Conservation (phyloP, 1,140 invertebrate genomes). For the Euborellia annulipes region DNA sequence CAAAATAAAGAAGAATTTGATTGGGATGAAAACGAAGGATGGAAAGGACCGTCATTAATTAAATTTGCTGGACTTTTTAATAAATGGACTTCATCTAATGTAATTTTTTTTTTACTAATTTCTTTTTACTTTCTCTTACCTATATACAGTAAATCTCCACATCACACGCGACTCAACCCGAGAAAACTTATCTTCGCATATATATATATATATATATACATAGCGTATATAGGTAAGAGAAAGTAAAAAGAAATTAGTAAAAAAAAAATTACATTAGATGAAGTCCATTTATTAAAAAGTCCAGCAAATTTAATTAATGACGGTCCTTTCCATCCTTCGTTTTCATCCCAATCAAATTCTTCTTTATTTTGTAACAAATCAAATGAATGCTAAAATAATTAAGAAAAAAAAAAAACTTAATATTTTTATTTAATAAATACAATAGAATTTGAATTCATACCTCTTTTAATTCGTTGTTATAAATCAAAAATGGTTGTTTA, state of each 20-base stretch:
- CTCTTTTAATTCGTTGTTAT: slow-evolving; percentile 36
- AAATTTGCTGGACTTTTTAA: slow-evolving; percentile 66
- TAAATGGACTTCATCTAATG: slow-evolving; percentile 37
- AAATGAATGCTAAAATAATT: no score
- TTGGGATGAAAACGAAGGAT: slow-evolving; percentile 35
- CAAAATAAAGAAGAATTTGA: slow-evolving; percentile 30
- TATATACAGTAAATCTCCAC: neutral
- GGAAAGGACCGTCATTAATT: slow-evolving; percentile 44
- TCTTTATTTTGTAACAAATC: no score
- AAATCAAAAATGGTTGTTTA: slow-evolving; percentile 68
- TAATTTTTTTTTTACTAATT: slow-evolving; percentile 15
- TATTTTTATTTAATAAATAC: no score
- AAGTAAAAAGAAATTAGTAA: no score
- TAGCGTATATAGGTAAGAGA: no score
- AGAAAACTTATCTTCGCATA: no score
- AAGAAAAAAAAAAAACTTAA: no score
- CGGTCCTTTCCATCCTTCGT: slow-evolving; percentile 41
- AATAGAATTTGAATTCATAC: no score
- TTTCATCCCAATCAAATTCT: slow-evolving; percentile 36
- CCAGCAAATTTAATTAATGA: slow-evolving; percentile 57
- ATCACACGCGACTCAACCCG: no score
- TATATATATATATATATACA: no score
- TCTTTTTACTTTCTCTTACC: neutral
- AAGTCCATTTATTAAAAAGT: slow-evolving; percentile 52
- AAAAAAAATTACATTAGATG: slow-evolving; percentile 23